Base-by-base conservation (phyloP, 2,888 invertebrate species). In the Epistrophe eligans region DNA sequence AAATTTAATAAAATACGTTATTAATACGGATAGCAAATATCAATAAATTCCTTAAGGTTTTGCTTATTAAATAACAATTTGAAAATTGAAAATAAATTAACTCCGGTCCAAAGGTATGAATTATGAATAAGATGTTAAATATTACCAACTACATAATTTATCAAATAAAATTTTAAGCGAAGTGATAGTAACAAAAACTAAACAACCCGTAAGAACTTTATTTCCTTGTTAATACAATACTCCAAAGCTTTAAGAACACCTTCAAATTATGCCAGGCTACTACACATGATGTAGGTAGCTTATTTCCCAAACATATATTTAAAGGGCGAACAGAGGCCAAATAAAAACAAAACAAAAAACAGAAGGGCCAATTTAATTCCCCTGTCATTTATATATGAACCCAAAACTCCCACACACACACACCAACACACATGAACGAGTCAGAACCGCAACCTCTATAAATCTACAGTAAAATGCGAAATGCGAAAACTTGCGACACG, bases 401-500 rank as follows among this genome's bases (percentile, higher is more conserved):
- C 40, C 28, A 66, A 40, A 70, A 70, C 70, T 24, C 62, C 35
- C 64, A 13, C 52, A 13, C 28, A n/a, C 28, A 19, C 24, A 52
- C 11, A 50, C 19, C 11, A 10, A 62, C 24, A 24, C 24, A 24
- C 24, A 24, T 24, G 48, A 64, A 50, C 8, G 58, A n/a, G 10
- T 11, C 70, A 62, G 45, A 48, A 50, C 48, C 35, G 13, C 67
- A 71, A 38, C 74, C 64, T 19, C 62, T 52, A 73, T 84, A 81
- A 81, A 80, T 77, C 71, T 19, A 72, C 57, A 84, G 62, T 77
- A 77, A 84, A 81, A 84, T 84, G 67, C 72, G 58, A 80, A 80
- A 84, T 84, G 80, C 60, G 81, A 81, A 77, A 77, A 77, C 81
- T 81, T 81, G 73, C 81, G 84, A 70, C 84, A 81, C 84, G 74